Conservation (phyloP, 1,140 invertebrate species). For the Gonioctena quinquepunctata region DNA sequence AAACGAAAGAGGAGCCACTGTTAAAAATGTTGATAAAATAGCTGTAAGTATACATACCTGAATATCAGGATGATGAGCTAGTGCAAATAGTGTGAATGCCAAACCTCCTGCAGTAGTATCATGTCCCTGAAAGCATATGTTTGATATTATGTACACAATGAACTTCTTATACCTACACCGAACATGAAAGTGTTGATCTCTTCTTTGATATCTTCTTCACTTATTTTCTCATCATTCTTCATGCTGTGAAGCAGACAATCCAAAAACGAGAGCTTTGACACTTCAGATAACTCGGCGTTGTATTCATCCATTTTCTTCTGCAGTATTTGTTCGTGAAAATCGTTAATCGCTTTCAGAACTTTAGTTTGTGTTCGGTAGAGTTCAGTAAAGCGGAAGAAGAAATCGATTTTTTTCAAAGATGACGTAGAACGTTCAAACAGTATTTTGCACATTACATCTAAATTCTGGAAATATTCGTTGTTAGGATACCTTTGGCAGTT, state of each 20-base stretch:
- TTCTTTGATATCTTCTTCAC: conserved; percentile 61
- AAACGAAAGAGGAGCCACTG: too few relatives aligned
- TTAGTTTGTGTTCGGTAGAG: neutral
- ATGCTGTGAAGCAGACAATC: neutral
- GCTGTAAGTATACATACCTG: neutral
- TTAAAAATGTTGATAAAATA: too few relatives aligned
- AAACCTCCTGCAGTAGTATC: conserved; percentile 38
- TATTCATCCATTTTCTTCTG: neutral
- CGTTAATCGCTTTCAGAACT: neutral
- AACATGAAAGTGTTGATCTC: conserved; percentile 67
- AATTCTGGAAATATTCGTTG: neutral
- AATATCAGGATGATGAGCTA: conserved; percentile 32
- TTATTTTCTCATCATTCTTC: neutral
- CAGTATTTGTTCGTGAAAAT: neutral
- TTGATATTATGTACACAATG: neutral
- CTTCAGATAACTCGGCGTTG: neutral
- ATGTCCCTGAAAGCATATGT: conserved; percentile 31
- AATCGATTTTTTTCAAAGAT: neutral
- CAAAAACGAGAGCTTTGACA: neutral
- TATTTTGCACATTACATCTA: conserved; percentile 3
- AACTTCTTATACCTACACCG: conserved; percentile 57
- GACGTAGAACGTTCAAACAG: neutral
- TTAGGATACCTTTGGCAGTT: neutral
- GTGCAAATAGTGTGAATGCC: conserved; percentile 30
- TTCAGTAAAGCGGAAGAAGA: neutral